These are phyloP conservation scores for Heterodera schachtii DNA, from an alignment of 1,140 invertebrate species.

Conservation along the genomic window DNA sequence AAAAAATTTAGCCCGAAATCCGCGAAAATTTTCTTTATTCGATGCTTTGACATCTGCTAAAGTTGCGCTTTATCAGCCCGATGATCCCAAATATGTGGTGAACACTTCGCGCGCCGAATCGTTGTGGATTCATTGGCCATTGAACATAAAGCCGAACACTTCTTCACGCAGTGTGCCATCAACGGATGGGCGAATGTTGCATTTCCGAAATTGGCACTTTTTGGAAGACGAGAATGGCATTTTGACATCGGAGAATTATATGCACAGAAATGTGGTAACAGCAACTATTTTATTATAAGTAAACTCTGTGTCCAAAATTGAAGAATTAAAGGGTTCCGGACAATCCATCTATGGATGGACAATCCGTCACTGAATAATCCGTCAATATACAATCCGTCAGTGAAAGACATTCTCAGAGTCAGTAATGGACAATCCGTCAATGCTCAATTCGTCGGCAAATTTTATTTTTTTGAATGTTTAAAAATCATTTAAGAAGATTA, in stretches of 20 bases:
- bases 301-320: no score
- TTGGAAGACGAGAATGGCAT: not conserved
- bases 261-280: not conserved
- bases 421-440: no score
- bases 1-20: not conserved
- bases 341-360: no score
- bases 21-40: not conserved
- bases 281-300: no score
- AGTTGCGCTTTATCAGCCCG: conserved; percentile 1
- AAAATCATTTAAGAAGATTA: not conserved
- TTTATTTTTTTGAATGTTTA: no score
- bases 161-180: not conserved
- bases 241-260: not conserved
- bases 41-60: not conserved
- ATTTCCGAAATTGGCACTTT: not conserved
- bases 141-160: not conserved
- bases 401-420: no score
- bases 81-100: conserved; percentile 11
- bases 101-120: not conserved
- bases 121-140: not conserved
- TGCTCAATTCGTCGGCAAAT: no score
- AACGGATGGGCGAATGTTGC: not conserved
- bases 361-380: no score
- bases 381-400: no score
- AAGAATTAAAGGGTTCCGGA: no score